Conservation (phyloP, 2,888 invertebrate genomes). For the Andricus quercusramuli region DNA sequence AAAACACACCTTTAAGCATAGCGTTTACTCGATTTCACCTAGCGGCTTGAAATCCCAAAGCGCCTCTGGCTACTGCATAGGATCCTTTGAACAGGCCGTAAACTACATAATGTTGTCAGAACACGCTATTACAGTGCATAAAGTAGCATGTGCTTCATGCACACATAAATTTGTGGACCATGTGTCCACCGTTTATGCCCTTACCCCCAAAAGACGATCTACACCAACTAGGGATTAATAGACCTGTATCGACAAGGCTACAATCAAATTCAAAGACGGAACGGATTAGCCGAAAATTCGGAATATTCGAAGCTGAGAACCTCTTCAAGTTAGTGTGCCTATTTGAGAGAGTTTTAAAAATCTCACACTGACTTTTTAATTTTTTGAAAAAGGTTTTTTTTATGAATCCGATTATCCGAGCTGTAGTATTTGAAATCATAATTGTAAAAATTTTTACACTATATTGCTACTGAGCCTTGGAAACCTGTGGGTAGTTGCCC, state of each 20-base stretch:
- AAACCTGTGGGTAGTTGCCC: too few relatives aligned
- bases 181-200: conserved; percentile 14
- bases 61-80: conserved; percentile 3
- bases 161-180: conserved; percentile 29
- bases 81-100: conserved; percentile 32
- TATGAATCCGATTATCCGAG: too few relatives aligned
- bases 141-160: conserved; percentile 35
- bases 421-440: too few relatives aligned
- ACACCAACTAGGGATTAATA: background rate
- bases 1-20: conserved; percentile 26
- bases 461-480: too few relatives aligned
- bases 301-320: background rate
- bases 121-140: conserved; percentile 38
- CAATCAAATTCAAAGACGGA: background rate
- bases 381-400: too few relatives aligned
- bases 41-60: conserved; percentile 11
- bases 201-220: conserved; percentile 14
- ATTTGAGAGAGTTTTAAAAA: too few relatives aligned
- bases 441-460: too few relatives aligned
- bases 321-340: too few relatives aligned
- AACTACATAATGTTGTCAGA: conserved; percentile 36
- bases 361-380: too few relatives aligned
- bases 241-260: background rate
- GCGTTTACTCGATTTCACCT: conserved; percentile 26
- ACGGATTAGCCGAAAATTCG: background rate